Evolutionary conservation across 2,113 vertebrate genomes (phyloP), one percentile per base, ranked within the genome.

Genomic region (Bubo scandiacus): DNA sequence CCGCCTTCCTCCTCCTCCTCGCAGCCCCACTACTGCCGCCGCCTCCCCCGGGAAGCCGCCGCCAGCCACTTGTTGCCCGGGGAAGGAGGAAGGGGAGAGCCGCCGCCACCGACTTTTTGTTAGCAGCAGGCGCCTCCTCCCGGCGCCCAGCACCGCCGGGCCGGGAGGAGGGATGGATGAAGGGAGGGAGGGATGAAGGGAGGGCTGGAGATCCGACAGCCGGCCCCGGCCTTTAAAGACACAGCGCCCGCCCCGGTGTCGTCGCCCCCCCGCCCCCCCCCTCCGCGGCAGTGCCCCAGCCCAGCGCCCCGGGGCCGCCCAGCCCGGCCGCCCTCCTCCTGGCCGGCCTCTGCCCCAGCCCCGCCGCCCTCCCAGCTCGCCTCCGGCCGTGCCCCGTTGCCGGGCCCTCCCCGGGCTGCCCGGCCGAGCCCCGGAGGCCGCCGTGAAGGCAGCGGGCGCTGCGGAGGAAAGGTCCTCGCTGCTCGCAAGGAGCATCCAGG

Each of bases 71-170:
- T 97, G 98, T 97, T 95, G 96, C 96, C 83, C 51, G 55, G 42
- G 63, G 19, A 88, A 42, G 74, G 58, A 86, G 29, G 19, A 15
- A 63, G 15, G 7, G 15, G 4, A 43, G n/a, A 63, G 10, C 29
- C 11, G 30, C 83, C 66, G 74, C 57, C 49, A 19, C 83, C n/a
- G 88, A 97, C 96, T 98, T 98, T 98, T 98, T 98, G 97, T 98
- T 98, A 92, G 97, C 95, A 55, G 92, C 97, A 97, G 96, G 98
- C 98, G 98, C 98, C 98, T 98, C 98, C 98, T 98, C 98, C 94
- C 97, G 91, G 97, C 97, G 88, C 96, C 95, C 97, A 86, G 43
- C 47, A 20, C 96, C 34, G 90, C 80, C 73, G 92, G 95, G 84
- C 92, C 54, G 54, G 52, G 75, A 32, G 79, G 11, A 25, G 25